Percentiles rank a stretch among this genome's conserved stretches.
These are phyloP conservation scores for Cataglyphis cursor DNA, from an alignment of 2,888 invertebrate genomes.

Conservation along the genomic window DNA sequence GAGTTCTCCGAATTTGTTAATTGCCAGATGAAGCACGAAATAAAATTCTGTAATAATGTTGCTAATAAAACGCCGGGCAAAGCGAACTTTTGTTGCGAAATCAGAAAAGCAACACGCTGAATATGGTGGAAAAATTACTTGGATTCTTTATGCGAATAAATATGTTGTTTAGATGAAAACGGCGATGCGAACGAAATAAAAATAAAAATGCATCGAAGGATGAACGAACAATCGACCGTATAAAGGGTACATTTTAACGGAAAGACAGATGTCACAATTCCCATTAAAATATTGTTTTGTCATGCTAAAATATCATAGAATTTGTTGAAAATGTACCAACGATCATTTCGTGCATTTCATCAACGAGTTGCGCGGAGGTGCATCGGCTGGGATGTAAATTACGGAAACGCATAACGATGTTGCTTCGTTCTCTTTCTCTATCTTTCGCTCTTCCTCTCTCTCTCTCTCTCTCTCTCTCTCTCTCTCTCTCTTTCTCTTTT, in stretches of 20 bases:
- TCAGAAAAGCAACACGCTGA: background rate
- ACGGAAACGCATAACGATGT: slow-evolving; percentile 14
- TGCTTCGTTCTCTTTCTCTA: background rate
- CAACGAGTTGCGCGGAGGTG: slow-evolving; percentile 6
- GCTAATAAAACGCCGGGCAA: slow-evolving; percentile 16
- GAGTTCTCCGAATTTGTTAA: slow-evolving; percentile 10
- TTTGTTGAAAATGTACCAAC: slow-evolving; percentile 26
- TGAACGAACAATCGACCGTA: background rate
- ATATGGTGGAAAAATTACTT: slow-evolving; percentile 11
- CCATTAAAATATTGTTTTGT: background rate
- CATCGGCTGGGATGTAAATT: slow-evolving; percentile 2
- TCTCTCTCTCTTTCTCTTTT: background rate
- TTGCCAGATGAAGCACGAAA: background rate
- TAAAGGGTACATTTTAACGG: slow-evolving; percentile 25
- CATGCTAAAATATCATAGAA: slow-evolving; percentile 15
- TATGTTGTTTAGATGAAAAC: background rate
- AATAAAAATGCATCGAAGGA: slow-evolving; percentile 20
- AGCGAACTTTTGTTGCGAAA: background rate
- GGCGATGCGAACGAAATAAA: no score
- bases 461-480: background rate
- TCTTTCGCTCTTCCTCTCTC: background rate
- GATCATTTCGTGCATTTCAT: slow-evolving; percentile 11
- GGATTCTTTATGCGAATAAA: background rate
- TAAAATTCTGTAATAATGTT: slow-evolving; percentile 17
- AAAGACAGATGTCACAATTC: background rate